Base-by-base conservation (phyloP, 2,797 vertebrate genomes). In the Trachurus trachurus region DNA sequence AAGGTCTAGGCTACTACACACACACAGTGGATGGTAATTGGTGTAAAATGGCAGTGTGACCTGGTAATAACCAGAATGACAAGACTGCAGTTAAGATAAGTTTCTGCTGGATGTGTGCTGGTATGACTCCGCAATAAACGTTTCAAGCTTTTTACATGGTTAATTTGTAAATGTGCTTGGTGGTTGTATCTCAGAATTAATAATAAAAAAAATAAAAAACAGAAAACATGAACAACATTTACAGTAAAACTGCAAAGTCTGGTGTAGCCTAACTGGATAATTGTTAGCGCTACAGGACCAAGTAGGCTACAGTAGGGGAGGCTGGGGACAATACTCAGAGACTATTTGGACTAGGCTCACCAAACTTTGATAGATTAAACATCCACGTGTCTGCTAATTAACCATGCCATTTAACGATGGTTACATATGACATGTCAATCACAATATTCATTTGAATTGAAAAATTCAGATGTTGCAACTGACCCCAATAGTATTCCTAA, bases 41-140 rank as follows among this genome's bases (percentile, higher is more conserved):
- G 6, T 52, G 31, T 66, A 16, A 71, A 68, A 85, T 58, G 85
- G 39, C 78, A 87, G 5, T 4, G 50, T 90, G 87, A 91, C 76
- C 82, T 50, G 1, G 21, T 22, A 21, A 59, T 54, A 26, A 75
- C 1, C 45, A 10, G n/a, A 54, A 40, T 16, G 40, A 74, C 66
- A 44, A 12, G 3, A 7, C 15, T 22, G 42, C 6, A 58, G 44
- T 82, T 63, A 47, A 81, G 61, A 83, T 70, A 72, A 42, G 17
- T 64, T 76, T 53, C 13, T 57, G 39, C 21, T 60, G 44, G 17
- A 39, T 45, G 9, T 74, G 15, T 68, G 11, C 10, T 57, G 11
- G 10, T 26, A 6, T 69, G 29, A 68, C 12, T 64, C 13, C n/a
- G n/a, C 7, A 9, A 60, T 52, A n/a, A 53, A 70, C 45, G 54